Conservation (phyloP, 2,888 invertebrate species). For the Conchocele bisecta region DNA sequence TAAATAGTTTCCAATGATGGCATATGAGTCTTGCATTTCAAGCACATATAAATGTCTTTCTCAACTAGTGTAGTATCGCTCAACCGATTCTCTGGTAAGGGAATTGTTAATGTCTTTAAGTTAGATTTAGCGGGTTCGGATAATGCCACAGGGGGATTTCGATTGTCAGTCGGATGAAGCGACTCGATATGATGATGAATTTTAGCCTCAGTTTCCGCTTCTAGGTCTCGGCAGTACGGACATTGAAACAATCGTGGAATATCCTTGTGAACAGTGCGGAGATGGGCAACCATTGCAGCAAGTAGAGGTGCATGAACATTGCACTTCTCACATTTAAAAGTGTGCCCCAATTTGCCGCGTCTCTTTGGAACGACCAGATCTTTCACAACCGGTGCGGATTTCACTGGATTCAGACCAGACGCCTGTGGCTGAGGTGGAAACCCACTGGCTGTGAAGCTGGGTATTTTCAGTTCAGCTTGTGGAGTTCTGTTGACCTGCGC, state of each 20-base stretch:
- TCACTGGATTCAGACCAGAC: too few relatives aligned
- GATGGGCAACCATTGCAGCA: constrained; percentile 73
- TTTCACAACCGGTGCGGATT: not conserved
- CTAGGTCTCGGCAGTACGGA: constrained; percentile 72
- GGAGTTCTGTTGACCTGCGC: not conserved
- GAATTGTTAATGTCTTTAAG: constrained; percentile 65
- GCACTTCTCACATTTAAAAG: constrained; percentile 75
- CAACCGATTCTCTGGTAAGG: constrained; percentile 60
- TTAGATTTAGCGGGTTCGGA: constrained; percentile 73
- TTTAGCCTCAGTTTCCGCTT: constrained; percentile 69
- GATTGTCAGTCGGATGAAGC: constrained; percentile 69
- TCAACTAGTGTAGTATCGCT: constrained; percentile 67
- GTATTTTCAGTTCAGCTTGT: constrained; percentile 37
- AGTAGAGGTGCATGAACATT: constrained; percentile 76
- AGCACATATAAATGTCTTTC: constrained; percentile 75
- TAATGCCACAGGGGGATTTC: constrained; percentile 73
- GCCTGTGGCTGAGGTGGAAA: not conserved
- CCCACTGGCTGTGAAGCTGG: not conserved
- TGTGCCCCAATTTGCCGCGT: constrained; percentile 46
- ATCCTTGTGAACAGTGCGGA: constrained; percentile 69
- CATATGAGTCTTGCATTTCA: constrained; percentile 72
- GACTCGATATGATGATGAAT: constrained; percentile 71
- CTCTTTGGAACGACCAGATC: not conserved
- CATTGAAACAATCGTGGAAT: constrained; percentile 72
- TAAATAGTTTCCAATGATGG: constrained; percentile 71